Conservation (phyloP, 2,113 vertebrate genomes). For the Steatornis caripensis region DNA sequence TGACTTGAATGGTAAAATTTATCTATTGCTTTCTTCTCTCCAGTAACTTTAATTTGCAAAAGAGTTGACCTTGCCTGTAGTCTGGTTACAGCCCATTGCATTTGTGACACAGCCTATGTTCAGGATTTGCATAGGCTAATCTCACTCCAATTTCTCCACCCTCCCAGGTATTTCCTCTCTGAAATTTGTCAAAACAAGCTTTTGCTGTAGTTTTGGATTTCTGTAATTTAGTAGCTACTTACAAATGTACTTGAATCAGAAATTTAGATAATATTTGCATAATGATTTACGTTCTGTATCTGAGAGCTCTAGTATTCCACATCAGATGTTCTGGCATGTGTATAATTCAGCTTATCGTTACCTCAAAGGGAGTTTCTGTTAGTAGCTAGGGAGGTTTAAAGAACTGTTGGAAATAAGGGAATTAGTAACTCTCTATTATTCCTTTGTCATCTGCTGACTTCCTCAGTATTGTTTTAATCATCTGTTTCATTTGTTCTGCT, state of each 20-base stretch:
- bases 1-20: conserved; percentile 15
- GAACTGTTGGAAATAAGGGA: not conserved
- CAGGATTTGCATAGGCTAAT: conserved; percentile 54
- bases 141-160: not conserved
- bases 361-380: not conserved
- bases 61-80: conserved; percentile 31
- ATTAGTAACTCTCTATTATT: not conserved
- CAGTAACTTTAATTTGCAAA: conserved; percentile 55
- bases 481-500: not conserved
- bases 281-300: not conserved
- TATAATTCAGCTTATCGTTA: not conserved
- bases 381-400: not conserved
- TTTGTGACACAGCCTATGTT: conserved; percentile 1
- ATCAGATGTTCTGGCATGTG: not conserved
- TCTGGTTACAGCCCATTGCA: conserved; percentile 25
- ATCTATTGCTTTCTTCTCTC: conserved; percentile 43
- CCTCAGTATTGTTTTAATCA: not conserved
- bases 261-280: not conserved
- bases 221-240: not conserved
- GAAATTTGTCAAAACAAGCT: not conserved
- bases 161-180: not conserved
- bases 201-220: not conserved
- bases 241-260: not conserved
- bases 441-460: not conserved
- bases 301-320: not conserved